A percentile compares a stretch with the other conserved stretches of the same genome.
phyloP scores from a whole-genome alignment of 2,797 vertebrate species.

The Peromyscus attwateri region DNA sequence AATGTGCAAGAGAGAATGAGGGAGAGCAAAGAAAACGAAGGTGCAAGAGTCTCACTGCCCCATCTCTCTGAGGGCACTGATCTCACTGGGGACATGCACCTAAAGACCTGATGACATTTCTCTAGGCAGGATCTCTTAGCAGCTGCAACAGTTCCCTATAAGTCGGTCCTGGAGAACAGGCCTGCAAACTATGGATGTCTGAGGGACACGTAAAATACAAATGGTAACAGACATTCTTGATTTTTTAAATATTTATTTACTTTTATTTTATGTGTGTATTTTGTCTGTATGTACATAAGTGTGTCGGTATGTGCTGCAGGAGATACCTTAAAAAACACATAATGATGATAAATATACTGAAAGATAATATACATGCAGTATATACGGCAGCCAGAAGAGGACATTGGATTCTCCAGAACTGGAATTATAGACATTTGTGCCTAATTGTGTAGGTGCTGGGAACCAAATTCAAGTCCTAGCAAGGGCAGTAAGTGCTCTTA shows the following conservation, averaged over 20 bases:
- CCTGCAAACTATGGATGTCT: neutral
- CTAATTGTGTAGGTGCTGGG: neutral
- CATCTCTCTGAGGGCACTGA: too few species aligned
- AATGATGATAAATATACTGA: neutral
- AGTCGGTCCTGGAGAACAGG: neutral
- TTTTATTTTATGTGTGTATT: neutral
- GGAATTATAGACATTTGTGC: neutral
- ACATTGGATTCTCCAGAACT: neutral
- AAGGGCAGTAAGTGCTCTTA: neutral
- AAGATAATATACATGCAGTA: too few species aligned
- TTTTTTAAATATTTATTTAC: neutral
- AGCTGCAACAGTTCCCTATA: neutral
- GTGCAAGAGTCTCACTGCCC: too few species aligned
- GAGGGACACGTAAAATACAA: neutral
- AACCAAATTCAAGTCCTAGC: too few species aligned
- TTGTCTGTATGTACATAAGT: too few species aligned
- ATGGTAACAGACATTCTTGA: neutral
- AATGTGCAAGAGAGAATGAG: neutral
- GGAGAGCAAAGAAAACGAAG: neutral
- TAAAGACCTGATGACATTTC: neutral
- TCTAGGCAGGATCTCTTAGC: neutral
- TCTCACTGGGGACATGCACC: fast-evolving
- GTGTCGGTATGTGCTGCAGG: neutral
- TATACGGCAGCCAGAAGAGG: neutral
- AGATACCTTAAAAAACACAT: neutral